Evolutionary conservation across 2,888 invertebrate genomes (phyloP), one percentile per base, ranked within the genome.

Genomic region (Acanthopleura granulata): DNA sequence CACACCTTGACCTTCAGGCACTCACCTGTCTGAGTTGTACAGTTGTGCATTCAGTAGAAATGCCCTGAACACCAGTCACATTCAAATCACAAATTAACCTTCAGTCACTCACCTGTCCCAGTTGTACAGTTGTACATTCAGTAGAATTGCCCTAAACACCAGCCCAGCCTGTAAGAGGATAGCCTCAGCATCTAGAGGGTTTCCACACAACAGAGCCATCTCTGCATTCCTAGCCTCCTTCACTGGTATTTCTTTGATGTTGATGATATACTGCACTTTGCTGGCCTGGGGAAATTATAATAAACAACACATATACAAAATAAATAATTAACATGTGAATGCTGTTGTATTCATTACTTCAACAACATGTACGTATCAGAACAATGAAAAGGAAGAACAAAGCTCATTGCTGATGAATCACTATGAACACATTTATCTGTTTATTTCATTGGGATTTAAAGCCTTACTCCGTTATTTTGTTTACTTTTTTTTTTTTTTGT

Each of bases 121-220:
- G 83, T 94, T 93, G 87, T 94, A 94, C 79, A 94, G 92, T 82
- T 93, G 92, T 22, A 95, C 91, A 89, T 95, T 94, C 57, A 94
- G 92, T 91, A 93, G 93, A 84, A 95, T 93, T 4, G 95, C 95
- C 85, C 94, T 92, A 86, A 94, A 93, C 40, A 93, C 91, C 80
- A 94, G 91, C 66, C 94, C 94, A 82, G 93, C 93, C 78, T 88
- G 89, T 57, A 95, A 90, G 18, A 95, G 91, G 79, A 94, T 93
- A 9, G 93, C 93, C 90, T 95, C 95, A 0, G 95, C 94, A 79
- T 94, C 94, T 78, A 93, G 91, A 0, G 93, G 89, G 86, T 94
- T 93, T 0, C 95, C 94, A 75, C 93, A 93, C 18, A 95, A 89
- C 50, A 95, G 88, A 22, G 94, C 93, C 91, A 94, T 93, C 87